A percentile compares a stretch with the other conserved stretches of the same genome.
Conservation (phyloP, 2,113 vertebrate genomes). For the Cercocebus atys region DNA sequence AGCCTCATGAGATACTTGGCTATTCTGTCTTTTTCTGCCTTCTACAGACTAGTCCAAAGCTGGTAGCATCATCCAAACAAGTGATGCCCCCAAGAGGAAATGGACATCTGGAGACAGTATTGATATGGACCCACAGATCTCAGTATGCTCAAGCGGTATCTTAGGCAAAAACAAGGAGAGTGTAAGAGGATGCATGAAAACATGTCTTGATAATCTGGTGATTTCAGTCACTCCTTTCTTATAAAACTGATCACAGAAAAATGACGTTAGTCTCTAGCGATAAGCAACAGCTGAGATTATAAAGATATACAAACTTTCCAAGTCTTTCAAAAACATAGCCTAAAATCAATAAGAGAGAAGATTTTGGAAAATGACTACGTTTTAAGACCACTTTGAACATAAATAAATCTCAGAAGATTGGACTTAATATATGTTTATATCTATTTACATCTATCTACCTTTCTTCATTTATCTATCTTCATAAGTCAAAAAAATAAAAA, state of each 20-base stretch:
- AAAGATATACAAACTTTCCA: background rate
- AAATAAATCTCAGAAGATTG: background rate
- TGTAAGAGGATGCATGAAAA: background rate
- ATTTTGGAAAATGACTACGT: background rate
- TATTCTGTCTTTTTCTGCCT: background rate
- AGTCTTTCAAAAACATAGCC: background rate
- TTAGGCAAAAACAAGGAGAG: background rate
- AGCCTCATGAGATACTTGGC: background rate
- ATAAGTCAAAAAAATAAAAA: background rate
- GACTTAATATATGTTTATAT: background rate
- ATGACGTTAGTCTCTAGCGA: background rate
- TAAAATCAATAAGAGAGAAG: background rate
- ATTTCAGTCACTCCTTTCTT: background rate
- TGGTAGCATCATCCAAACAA: background rate
- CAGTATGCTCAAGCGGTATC: background rate
- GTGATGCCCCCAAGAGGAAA: background rate
- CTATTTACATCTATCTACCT: background rate
- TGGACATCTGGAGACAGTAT: background rate
- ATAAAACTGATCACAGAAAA: constrained; percentile 11
- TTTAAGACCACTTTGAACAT: background rate
- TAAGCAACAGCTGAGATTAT: background rate
- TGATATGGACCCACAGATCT: background rate
- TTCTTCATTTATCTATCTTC: background rate
- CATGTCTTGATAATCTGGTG: background rate
- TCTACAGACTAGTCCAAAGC: background rate